These are phyloP conservation scores for Oconnorella tubifera DNA, from an alignment of 2,888 invertebrate genomes.

Conservation along the genomic window DNA sequence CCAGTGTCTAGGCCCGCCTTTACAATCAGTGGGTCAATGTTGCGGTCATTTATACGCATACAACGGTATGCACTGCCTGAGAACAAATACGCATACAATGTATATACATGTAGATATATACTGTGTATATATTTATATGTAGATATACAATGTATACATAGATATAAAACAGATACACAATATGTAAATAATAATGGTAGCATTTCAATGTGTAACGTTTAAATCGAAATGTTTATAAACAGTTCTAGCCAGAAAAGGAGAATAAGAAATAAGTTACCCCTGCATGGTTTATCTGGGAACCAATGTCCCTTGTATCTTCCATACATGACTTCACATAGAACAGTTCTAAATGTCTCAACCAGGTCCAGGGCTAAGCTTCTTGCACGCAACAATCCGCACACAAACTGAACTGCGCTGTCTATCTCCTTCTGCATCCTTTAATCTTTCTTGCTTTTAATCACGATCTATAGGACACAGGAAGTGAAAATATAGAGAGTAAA, in stretches of 20 bases:
- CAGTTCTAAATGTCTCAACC: slow-evolving; percentile 1
- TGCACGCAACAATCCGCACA: background rate
- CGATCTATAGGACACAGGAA: too few relatives aligned
- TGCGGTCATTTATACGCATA: slow-evolving; percentile 67
- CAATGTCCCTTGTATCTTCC: slow-evolving; percentile 59
- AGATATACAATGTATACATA: too few relatives aligned
- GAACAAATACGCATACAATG: too few relatives aligned
- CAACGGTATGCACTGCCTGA: slow-evolving; percentile 67
- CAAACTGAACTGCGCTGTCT: slow-evolving; percentile 2
- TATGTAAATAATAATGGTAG: too few relatives aligned
- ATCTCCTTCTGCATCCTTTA: slow-evolving; percentile 5
- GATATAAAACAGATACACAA: too few relatives aligned
- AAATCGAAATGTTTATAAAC: too few relatives aligned
- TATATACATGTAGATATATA: too few relatives aligned
- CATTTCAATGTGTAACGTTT: too few relatives aligned
- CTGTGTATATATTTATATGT: too few relatives aligned
- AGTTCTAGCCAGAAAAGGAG: too few relatives aligned
- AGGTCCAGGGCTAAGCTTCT: background rate
- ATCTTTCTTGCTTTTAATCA: background rate
- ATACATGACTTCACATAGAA: slow-evolving; percentile 5
- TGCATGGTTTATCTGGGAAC: slow-evolving; percentile 70
- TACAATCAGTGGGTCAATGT: slow-evolving; percentile 68
- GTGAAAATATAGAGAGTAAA: too few relatives aligned
- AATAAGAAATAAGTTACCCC: too few relatives aligned
- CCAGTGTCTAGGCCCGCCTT: slow-evolving; percentile 67